Conservation (phyloP, 2,888 invertebrate genomes). For the Tenodera sinensis region DNA sequence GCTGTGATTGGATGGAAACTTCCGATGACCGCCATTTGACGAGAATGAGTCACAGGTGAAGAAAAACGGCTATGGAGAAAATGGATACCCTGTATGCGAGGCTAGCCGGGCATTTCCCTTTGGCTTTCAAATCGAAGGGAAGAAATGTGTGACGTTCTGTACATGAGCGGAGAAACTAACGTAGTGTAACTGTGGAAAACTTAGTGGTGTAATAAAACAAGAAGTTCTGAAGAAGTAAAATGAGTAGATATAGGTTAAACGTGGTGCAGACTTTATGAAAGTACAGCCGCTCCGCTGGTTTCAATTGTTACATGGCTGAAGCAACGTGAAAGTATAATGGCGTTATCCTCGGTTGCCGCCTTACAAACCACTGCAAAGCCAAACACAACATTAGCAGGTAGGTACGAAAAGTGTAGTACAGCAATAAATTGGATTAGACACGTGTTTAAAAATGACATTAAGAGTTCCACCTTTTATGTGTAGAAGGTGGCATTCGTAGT, state of each 20-base stretch:
- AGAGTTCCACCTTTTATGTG: not conserved
- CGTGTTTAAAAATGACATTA: not conserved
- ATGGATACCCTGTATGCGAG: constrained; percentile 56
- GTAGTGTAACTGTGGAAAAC: not conserved
- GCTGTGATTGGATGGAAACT: constrained; percentile 44
- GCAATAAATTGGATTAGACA: not conserved
- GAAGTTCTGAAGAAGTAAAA: not conserved
- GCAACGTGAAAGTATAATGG: constrained; percentile 41
- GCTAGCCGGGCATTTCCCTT: constrained; percentile 43
- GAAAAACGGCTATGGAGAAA: constrained; percentile 59
- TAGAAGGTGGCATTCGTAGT: not conserved
- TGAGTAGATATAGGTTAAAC: not conserved
- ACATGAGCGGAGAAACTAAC: constrained; percentile 13
- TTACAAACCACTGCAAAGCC: constrained; percentile 36
- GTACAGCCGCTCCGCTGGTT: constrained; percentile 21
- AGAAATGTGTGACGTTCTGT: constrained; percentile 30
- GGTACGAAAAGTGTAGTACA: not conserved
- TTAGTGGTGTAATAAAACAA: not conserved
- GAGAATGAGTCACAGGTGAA: constrained; percentile 59
- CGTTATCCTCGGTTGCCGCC: constrained; percentile 43
- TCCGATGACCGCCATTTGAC: constrained; percentile 60
- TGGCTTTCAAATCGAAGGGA: constrained; percentile 36
- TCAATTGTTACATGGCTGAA: constrained; percentile 34
- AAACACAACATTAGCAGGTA: constrained; percentile 35
- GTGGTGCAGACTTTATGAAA: not conserved